Conservation (phyloP, 2,888 invertebrate genomes). For the Hipparchia sbordonii region DNA sequence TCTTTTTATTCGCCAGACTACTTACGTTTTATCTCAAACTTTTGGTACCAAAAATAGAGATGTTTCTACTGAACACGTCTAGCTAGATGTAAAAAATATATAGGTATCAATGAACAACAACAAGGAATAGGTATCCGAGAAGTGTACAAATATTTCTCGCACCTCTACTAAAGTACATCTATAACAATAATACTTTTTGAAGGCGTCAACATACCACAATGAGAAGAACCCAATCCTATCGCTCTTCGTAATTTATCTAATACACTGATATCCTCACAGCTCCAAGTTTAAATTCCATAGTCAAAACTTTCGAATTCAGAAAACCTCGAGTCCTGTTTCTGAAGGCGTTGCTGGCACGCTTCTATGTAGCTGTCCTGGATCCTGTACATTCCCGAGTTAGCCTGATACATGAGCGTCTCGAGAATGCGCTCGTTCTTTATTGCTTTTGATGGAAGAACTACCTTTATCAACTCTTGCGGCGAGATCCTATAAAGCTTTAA, state of each 20-base stretch:
- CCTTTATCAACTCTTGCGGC: constrained; percentile 95
- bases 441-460: constrained; percentile 95
- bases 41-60: constrained; percentile 80
- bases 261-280: constrained; percentile 81
- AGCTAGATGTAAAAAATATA: constrained; percentile 82
- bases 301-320: constrained; percentile 93
- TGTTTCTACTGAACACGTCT: constrained; percentile 79
- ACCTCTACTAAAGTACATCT: constrained; percentile 78
- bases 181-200: constrained; percentile 82
- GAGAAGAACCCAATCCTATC: constrained; percentile 70
- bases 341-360: constrained; percentile 92
- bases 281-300: constrained; percentile 85
- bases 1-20: constrained; percentile 52
- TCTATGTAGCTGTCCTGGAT: constrained; percentile 94
- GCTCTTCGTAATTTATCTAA: constrained; percentile 75
- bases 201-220: constrained; percentile 78
- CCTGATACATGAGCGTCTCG: constrained; percentile 96
- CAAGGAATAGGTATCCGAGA: constrained; percentile 79
- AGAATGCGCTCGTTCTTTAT: constrained; percentile 96
- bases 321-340: constrained; percentile 94
- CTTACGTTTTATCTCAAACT: constrained; percentile 53
- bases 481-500: constrained; percentile 95
- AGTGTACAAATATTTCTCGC: constrained; percentile 80
- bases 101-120: constrained; percentile 82
- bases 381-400: constrained; percentile 95